A percentile compares a stretch with the other conserved stretches of the same genome.
Evolutionary conservation across 2,113 vertebrate species (phyloP).

Genomic region (Pipa parva): DNA sequence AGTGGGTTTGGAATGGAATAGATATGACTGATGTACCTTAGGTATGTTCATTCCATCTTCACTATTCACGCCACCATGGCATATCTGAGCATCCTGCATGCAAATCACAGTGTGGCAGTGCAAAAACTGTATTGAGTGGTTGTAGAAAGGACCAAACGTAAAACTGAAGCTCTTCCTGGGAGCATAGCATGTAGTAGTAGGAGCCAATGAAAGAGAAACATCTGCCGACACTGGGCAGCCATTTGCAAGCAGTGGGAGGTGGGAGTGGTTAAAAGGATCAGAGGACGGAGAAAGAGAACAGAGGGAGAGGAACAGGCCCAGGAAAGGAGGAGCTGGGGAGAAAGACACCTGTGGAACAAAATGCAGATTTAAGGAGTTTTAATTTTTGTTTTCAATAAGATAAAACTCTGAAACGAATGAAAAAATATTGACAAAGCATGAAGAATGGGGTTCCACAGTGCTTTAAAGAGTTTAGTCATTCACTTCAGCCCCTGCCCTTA

Average conservation of each 20-base stretch:
- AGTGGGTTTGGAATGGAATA: background rate
- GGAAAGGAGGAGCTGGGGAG: background rate
- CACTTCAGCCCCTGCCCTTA: too few species aligned
- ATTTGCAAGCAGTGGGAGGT: slow-evolving; percentile 25
- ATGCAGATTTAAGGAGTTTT: too few species aligned
- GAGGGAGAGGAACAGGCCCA: slow-evolving; percentile 40
- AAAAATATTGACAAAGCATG: too few species aligned
- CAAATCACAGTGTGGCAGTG: slow-evolving; percentile 68
- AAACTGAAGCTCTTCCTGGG: slow-evolving; percentile 60
- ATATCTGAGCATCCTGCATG: background rate
- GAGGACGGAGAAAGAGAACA: slow-evolving; percentile 43
- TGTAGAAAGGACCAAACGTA: slow-evolving; percentile 58
- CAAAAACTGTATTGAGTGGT: slow-evolving; percentile 68
- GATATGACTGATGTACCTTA: background rate
- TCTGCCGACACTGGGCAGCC: slow-evolving; percentile 24
- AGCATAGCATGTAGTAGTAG: background rate
- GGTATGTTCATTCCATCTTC: background rate
- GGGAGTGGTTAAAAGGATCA: slow-evolving; percentile 15
- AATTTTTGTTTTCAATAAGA: too few species aligned
- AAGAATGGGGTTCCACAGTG: too few species aligned
- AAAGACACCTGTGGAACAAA: slow-evolving; percentile 23
- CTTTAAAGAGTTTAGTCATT: too few species aligned
- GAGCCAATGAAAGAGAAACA: slow-evolving; percentile 3
- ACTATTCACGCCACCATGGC: background rate
- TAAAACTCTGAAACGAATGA: too few species aligned